Base-by-base conservation (phyloP, 2,888 invertebrate genomes). In the Hanleya hanleyi region DNA sequence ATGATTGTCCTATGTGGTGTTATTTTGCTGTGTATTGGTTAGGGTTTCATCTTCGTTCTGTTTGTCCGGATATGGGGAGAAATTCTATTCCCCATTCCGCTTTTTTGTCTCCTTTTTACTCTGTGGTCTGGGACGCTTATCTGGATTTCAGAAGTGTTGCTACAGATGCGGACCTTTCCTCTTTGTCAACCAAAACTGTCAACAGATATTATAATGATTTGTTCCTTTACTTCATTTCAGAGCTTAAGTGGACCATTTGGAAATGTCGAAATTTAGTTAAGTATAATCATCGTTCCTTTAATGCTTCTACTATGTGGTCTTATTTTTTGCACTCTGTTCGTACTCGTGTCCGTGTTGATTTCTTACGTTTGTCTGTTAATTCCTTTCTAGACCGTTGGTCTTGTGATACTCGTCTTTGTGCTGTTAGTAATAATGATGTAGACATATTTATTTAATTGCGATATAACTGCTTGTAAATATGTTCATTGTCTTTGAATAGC, bases 11-110 rank as follows among this genome's bases (percentile, higher is more conserved):
- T 9, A 22, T 26, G 7, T 57, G 57, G 57, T 29, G 29, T 57
- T 22, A 57, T 57, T 57, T 57, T 57, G 57, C 57, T 7, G 29
- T 57, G 9, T 57, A 57, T 57, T 57, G 57, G 57, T 26, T 57
- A 18, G 57, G 57, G 22, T 22, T 15, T 18, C 29, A 9, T 26
- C 29, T 57, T 26, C n/a, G 57, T 7, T 9, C 22, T 15, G 9
- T 57, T 18, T 26, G 29, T 18, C 57, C 57, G 29, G 57, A 9
- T 15, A 26, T 57, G n/a, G 26, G 12, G 7, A 9, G 22, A 26
- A 57, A 57, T 22, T 9, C 7, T 18, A 57, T 57, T 9, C 57
- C 57, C 12, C 57, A 57, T 9, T 57, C 57, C 29, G 26, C n/a
- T 57, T 57, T 15, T 57, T 15, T 22, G n/a, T 26, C 57, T 29